These are phyloP conservation scores for Henricia sp. DNA, from an alignment of 53 echinoderm and acorn worm genomes.

Conservation along the genomic window DNA sequence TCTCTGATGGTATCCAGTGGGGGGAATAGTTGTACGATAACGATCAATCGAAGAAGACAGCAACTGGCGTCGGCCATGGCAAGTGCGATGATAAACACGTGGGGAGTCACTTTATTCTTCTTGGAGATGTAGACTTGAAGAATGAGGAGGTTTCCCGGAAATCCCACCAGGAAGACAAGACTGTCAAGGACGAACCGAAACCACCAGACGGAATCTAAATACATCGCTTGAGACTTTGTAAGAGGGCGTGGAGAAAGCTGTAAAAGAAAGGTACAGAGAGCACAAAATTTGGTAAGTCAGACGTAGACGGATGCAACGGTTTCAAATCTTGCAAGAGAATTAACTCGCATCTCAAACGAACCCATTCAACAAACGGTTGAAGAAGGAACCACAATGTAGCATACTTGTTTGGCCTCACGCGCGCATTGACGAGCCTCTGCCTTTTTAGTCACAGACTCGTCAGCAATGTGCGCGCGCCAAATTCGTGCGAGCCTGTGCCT, in stretches of 20 bases:
- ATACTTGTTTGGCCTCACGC: background rate
- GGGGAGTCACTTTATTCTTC: constrained; percentile 21
- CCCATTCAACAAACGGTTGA: no score
- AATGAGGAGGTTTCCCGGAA: constrained; percentile 29
- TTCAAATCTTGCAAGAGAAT: no score
- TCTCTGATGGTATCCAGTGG: background rate
- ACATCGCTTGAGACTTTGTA: background rate
- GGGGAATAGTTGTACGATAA: constrained; percentile 4
- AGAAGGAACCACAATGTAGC: no score
- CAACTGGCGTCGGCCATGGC: constrained; percentile 24
- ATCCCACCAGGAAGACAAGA: constrained; percentile 24
- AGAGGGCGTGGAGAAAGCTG: no score
- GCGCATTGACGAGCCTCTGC: no score
- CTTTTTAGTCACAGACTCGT: no score
- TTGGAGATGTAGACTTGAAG: constrained; percentile 29
- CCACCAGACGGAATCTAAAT: constrained; percentile 38
- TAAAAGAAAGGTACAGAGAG: no score
- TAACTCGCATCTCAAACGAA: no score
- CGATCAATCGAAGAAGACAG: constrained; percentile 10
- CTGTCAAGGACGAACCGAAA: constrained; percentile 6
- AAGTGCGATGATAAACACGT: constrained; percentile 44
- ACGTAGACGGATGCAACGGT: no score
- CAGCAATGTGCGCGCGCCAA: no score
- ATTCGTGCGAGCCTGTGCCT: no score
- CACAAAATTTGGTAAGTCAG: no score